Evolutionary conservation across 2,113 vertebrate species (phyloP).

Genomic region (Progne subis): DNA sequence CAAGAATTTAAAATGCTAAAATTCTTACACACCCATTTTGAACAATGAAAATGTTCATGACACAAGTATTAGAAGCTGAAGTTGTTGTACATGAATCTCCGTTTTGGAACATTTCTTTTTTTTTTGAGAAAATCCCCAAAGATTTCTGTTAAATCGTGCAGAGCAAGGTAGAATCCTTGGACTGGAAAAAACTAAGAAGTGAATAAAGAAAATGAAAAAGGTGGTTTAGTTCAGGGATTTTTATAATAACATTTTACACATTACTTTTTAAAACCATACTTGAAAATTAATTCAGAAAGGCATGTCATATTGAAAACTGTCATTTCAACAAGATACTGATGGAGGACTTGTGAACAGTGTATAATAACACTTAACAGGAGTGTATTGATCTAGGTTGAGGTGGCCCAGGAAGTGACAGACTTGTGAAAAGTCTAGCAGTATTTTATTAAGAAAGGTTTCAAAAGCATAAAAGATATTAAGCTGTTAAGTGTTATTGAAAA

Average conservation of each 20-base stretch:
- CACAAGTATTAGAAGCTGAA: background rate
- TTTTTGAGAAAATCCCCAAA: background rate
- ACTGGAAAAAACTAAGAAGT: background rate
- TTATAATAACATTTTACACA: background rate
- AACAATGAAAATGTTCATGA: background rate
- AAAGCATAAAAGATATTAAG: conserved; percentile 13
- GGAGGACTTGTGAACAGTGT: background rate
- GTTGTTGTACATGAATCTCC: background rate
- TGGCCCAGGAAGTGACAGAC: conserved; percentile 33
- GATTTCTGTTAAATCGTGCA: background rate
- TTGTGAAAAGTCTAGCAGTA: conserved; percentile 1
- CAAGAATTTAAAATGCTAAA: background rate
- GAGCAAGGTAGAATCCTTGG: background rate
- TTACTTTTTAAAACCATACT: conserved; percentile 24
- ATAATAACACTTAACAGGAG: conserved; percentile 34
- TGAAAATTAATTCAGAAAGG: conserved; percentile 41
- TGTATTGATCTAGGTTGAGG: conserved; percentile 19
- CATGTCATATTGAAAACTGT: background rate
- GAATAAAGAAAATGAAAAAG: background rate
- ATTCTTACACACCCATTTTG: background rate
- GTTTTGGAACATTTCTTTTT: background rate
- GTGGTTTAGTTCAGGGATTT: background rate
- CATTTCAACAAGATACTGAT: conserved; percentile 27
- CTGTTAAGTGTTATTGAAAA: conserved; percentile 24
- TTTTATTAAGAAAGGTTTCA: conserved; percentile 44